Evolutionary conservation across 2,113 vertebrate species (phyloP).

Genomic region (Pterophyllum scalare): DNA sequence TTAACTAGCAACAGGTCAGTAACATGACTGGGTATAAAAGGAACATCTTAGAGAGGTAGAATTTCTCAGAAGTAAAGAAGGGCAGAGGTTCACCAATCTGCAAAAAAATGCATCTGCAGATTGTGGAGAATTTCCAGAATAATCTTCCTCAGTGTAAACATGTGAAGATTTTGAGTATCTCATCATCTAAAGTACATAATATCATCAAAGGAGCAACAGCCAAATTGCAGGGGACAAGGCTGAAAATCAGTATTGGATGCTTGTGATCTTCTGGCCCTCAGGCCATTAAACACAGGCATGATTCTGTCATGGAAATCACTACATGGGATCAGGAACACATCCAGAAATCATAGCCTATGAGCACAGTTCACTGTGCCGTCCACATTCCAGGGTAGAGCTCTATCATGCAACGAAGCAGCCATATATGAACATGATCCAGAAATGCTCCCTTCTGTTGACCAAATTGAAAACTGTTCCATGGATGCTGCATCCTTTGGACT

Average conservation of each 20-base stretch:
- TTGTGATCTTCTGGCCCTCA: background rate
- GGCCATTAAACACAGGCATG: background rate
- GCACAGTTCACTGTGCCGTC: background rate
- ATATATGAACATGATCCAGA: constrained; percentile 1
- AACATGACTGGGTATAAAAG: too few relatives aligned
- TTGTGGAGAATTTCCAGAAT: background rate
- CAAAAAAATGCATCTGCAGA: too few relatives aligned
- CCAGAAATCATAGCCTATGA: constrained; percentile 1
- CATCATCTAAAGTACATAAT: background rate
- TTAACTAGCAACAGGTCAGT: too few relatives aligned
- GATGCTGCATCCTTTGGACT: background rate
- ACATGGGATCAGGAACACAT: background rate
- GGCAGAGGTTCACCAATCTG: too few relatives aligned
- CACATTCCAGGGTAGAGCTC: background rate
- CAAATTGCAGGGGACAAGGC: background rate
- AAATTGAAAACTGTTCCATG: background rate
- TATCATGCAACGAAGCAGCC: background rate
- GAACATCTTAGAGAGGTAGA: too few relatives aligned
- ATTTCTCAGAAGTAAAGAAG: too few relatives aligned
- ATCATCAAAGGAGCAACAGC: background rate
- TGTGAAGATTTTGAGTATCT: background rate
- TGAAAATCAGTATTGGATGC: background rate
- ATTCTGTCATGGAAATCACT: background rate
- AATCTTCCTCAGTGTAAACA: background rate
- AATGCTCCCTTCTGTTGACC: background rate